phyloP scores from a whole-genome alignment of 92 coral and sea anemone genomes.

The Palythoa heliodiscus region DNA sequence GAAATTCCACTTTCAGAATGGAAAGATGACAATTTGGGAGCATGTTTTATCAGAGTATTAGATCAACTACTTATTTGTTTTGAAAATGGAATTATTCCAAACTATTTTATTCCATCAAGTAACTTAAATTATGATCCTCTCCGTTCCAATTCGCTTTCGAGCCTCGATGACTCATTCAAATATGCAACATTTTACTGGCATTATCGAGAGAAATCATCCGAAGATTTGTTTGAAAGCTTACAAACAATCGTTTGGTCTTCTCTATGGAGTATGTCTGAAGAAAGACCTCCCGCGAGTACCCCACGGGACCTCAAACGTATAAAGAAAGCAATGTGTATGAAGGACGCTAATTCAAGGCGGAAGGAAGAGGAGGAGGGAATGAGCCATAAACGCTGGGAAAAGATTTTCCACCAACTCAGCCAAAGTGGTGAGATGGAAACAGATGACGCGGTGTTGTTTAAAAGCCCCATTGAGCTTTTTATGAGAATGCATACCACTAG shows the following conservation, averaged over 20 bases:
- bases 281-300: background rate
- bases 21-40: conserved; percentile 33
- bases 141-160: background rate
- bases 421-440: too few species aligned
- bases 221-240: background rate
- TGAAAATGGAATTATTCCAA: background rate
- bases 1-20: conserved; percentile 21
- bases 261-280: background rate
- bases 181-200: background rate
- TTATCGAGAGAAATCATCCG: background rate
- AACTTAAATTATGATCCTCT: background rate
- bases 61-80: background rate
- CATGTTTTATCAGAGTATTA: conserved; percentile 11
- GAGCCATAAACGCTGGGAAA: too few species aligned
- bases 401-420: too few species aligned
- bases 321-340: background rate
- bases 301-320: background rate
- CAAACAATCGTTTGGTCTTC: background rate
- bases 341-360: background rate
- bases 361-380: background rate
- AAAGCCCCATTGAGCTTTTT: too few species aligned
- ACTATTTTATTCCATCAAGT: conserved; percentile 20
- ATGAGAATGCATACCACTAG: too few species aligned
- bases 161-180: background rate
- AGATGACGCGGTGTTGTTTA: too few species aligned